phyloP scores from a whole-genome alignment of 2,797 vertebrate genomes.

The Lagodon rhomboides region DNA sequence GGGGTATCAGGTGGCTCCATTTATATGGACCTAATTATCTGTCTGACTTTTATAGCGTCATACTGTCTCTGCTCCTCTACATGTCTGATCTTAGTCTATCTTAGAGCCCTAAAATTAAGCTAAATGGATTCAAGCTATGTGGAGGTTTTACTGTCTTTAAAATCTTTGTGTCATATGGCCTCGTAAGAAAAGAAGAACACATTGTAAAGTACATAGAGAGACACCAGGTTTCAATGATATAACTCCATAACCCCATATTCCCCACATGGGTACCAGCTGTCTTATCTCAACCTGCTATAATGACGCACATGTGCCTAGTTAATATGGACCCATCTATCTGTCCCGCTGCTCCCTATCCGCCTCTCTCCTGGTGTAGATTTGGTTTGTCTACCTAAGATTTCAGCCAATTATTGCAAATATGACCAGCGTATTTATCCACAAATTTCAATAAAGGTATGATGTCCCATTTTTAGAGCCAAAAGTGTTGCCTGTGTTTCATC shows the following conservation, averaged over 20 bases:
- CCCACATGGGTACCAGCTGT: constrained; percentile 55
- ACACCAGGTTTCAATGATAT: constrained; percentile 5
- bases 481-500: not conserved
- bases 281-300: constrained; percentile 54
- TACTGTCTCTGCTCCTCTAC: not conserved
- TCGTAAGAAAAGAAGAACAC: constrained; percentile 19
- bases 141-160: constrained; percentile 12
- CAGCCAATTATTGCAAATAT: not conserved
- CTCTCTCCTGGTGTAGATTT: constrained; percentile 1
- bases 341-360: constrained; percentile 26
- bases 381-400: not conserved
- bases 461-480: not conserved
- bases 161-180: constrained; percentile 1
- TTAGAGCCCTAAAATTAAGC: constrained; percentile 18
- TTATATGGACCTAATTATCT: constrained; percentile 38
- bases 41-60: constrained; percentile 15
- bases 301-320: constrained; percentile 63
- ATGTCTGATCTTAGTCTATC: not conserved
- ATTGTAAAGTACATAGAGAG: not conserved
- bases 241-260: constrained; percentile 14
- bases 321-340: constrained; percentile 33
- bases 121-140: constrained; percentile 4
- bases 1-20: constrained; percentile 47
- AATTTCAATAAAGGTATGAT: not conserved
- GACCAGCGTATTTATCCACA: not conserved